Percentiles rank a stretch among this genome's conserved stretches.
phyloP scores from a whole-genome alignment of 2,888 invertebrate genomes.

The Eristalinus aeneus region DNA sequence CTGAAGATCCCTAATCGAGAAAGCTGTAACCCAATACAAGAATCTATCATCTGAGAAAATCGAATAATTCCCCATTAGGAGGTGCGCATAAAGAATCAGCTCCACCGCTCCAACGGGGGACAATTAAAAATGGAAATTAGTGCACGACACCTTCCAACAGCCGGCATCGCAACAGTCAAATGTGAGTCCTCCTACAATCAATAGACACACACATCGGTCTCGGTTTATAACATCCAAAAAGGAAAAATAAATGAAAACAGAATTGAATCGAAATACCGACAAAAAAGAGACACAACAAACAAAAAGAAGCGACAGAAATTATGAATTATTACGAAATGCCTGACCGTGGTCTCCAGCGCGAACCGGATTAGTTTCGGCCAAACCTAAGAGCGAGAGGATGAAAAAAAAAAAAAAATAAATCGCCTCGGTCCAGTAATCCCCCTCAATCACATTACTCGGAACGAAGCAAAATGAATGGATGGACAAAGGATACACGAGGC shows the following conservation, averaged over 20 bases:
- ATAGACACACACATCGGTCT: constrained; percentile 39
- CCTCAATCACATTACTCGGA: constrained; percentile 69
- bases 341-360: constrained; percentile 56
- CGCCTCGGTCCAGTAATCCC: constrained; percentile 67
- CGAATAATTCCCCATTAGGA: neutral
- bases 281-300: constrained; percentile 59
- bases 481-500: constrained; percentile 61
- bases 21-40: neutral
- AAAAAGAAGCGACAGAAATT: constrained; percentile 66
- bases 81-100: neutral
- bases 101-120: neutral
- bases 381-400: constrained; percentile 30
- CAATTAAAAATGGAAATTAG: constrained; percentile 62
- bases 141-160: neutral
- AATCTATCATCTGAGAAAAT: neutral
- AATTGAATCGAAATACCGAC: constrained; percentile 60
- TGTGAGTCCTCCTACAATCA: constrained; percentile 48
- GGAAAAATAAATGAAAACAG: constrained; percentile 21
- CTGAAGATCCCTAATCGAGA: neutral
- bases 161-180: neutral
- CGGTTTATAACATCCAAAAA: constrained; percentile 35
- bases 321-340: constrained; percentile 70
- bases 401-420: constrained; percentile 37
- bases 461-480: constrained; percentile 67
- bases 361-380: constrained; percentile 68